Evolutionary conservation across 2,888 invertebrate species (phyloP).

Genomic region (Asteroscopus sphinx): DNA sequence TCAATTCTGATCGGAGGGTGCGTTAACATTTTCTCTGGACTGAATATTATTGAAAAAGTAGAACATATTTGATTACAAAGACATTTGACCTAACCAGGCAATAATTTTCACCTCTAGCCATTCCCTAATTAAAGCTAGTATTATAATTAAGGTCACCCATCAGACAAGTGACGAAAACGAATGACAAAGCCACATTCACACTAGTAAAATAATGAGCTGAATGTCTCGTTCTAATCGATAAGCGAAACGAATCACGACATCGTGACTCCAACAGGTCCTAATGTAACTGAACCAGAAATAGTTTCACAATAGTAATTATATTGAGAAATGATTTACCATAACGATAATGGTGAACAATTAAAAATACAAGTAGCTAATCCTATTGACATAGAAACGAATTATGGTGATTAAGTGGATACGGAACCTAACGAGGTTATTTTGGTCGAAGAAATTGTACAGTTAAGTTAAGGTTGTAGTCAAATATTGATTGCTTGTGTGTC

Average conservation of each 20-base stretch:
- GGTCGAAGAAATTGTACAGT: conserved; percentile 20
- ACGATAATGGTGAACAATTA: conserved; percentile 50
- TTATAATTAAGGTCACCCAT: conserved; percentile 33
- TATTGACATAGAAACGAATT: conserved; percentile 43
- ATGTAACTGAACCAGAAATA: conserved; percentile 55
- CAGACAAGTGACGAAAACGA: conserved; percentile 49
- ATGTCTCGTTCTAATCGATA: conserved; percentile 62
- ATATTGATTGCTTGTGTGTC: not conserved
- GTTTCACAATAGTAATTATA: conserved; percentile 66
- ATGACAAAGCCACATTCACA: conserved; percentile 51
- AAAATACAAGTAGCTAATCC: conserved; percentile 43
- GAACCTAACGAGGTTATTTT: conserved; percentile 24
- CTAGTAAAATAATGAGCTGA: conserved; percentile 58
- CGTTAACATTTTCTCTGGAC: too few relatives aligned
- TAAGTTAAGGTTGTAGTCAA: not conserved
- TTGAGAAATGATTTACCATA: conserved; percentile 46
- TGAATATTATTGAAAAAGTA: too few relatives aligned
- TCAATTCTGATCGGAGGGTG: conserved; percentile 10
- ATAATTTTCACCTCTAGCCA: not conserved
- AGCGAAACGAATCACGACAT: conserved; percentile 67
- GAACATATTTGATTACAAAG: conserved; percentile 4
- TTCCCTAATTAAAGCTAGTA: conserved; percentile 24
- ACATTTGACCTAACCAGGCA: conserved; percentile 21
- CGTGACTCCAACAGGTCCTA: conserved; percentile 65
- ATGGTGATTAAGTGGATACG: conserved; percentile 24